Evolutionary conservation across 2,888 invertebrate species (phyloP).

Genomic region (Drosophila mimica): DNA sequence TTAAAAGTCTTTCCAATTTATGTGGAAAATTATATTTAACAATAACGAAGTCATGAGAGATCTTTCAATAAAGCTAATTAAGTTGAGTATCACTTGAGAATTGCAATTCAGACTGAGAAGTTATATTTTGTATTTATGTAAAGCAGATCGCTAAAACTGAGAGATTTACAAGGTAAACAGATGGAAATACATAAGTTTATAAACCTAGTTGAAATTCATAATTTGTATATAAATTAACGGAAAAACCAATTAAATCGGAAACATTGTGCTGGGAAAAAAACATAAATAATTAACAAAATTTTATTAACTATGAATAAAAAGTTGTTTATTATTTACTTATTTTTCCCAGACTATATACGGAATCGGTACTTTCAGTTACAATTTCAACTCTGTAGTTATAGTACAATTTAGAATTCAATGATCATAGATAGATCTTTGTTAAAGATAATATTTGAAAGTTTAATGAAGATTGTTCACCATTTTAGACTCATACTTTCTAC

Average conservation of each 20-base stretch:
- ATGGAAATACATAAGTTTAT: background rate
- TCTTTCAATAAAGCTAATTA: background rate
- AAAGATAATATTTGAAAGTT: background rate
- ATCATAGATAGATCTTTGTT: background rate
- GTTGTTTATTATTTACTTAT: background rate
- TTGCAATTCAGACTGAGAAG: background rate
- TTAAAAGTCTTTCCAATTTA: background rate
- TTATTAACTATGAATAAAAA: background rate
- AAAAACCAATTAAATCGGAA: background rate
- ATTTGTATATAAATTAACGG: no score
- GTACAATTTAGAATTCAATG: background rate
- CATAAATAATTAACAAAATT: background rate
- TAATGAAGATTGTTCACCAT: background rate
- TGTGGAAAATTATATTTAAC: background rate
- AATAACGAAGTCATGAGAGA: background rate
- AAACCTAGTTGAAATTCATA: background rate
- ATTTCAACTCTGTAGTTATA: background rate
- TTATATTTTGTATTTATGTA: background rate
- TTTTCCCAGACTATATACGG: background rate
- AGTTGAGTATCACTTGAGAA: background rate
- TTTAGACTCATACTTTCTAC: background rate
- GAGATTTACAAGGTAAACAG: no score
- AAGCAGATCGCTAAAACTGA: background rate
- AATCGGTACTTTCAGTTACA: background rate
- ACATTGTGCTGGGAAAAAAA: background rate